Evolutionary conservation across 1,140 invertebrate genomes (phyloP).

Genomic region (Nymphalis io): DNA sequence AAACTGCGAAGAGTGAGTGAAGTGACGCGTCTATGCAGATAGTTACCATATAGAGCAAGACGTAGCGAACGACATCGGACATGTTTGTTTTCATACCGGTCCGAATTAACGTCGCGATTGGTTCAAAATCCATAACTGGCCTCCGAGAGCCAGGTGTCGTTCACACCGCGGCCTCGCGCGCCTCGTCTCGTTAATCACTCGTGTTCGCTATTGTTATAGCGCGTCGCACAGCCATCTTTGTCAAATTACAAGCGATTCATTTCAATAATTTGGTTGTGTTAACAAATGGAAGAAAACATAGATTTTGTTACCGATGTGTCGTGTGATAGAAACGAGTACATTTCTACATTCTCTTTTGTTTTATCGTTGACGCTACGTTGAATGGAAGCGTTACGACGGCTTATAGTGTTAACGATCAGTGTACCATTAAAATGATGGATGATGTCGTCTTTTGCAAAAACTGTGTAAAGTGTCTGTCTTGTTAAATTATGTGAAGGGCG

Average conservation of each 20-base stretch:
- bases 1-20: constrained; percentile 58
- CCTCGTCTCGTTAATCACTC: constrained; percentile 81
- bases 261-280: constrained; percentile 72
- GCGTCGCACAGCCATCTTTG: constrained; percentile 80
- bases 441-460: constrained; percentile 76
- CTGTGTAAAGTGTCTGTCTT: constrained; percentile 71
- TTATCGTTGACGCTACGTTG: constrained; percentile 72
- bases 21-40: constrained; percentile 66
- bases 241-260: constrained; percentile 78
- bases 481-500: constrained; percentile 76
- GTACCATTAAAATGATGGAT: constrained; percentile 79
- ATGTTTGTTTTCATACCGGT: constrained; percentile 81
- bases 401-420: constrained; percentile 73
- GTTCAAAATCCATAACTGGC: constrained; percentile 81
- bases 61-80: constrained; percentile 73
- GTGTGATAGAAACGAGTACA: constrained; percentile 59
- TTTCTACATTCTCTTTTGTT: constrained; percentile 79
- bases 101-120: constrained; percentile 81
- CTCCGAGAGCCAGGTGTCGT: constrained; percentile 81
- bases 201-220: constrained; percentile 79
- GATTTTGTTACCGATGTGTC: constrained; percentile 59
- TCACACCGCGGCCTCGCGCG: constrained; percentile 81
- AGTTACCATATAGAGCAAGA: constrained; percentile 65
- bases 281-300: constrained; percentile 74
- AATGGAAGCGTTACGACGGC: constrained; percentile 76